Evolutionary conservation across 2,113 vertebrate genomes (phyloP), one percentile per base, ranked within the genome.

Genomic region (Bufo gargarizans): DNA sequence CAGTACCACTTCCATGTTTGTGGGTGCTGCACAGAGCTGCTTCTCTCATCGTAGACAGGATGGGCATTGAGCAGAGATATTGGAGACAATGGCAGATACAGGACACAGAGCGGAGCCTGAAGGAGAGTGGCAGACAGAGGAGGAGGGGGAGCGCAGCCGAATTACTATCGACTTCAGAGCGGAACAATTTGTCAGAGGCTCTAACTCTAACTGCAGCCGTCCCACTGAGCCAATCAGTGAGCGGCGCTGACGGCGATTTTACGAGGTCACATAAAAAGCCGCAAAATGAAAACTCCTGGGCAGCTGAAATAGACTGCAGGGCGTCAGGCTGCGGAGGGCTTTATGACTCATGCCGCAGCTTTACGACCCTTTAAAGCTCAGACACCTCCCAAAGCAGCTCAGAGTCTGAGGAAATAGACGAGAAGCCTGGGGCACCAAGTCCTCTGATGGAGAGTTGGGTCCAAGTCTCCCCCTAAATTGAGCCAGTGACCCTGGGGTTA

Each of bases 231-330:
- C 95, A 95, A 95, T 96, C 93, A 93, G 93, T 84, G 90, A 81
- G 89, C 89, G 84, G 72, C 59, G 93, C 93, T 88, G 88, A 92
- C 93, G 94, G 92, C 86, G 93, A 87, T 95, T 96, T 96, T 96
- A 96, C 72, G 95, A 94, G 93, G 92, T 94, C 93, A 93, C 94
- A 95, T 96, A 96, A 96, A 96, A 84, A 95, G 93, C 94, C 93
- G 94, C 95, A 95, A 96, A 96, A 96, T 95, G 95, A 96, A 96
- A 96, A 96, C 95, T 96, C 95, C 94, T 94, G 95, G 95, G 95
- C 94, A 94, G 94, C 96, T 96, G 95, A 96, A 96, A 96, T 96
- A 96, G 93, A 96, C 94, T 96, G 95, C 92, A 91, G 71, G 93
- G 95, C 94, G 93, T 95, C 93, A 91, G 94, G 94, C 94, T 94